Conservation (phyloP, 2,113 vertebrate species). For the Menura novaehollandiae region DNA sequence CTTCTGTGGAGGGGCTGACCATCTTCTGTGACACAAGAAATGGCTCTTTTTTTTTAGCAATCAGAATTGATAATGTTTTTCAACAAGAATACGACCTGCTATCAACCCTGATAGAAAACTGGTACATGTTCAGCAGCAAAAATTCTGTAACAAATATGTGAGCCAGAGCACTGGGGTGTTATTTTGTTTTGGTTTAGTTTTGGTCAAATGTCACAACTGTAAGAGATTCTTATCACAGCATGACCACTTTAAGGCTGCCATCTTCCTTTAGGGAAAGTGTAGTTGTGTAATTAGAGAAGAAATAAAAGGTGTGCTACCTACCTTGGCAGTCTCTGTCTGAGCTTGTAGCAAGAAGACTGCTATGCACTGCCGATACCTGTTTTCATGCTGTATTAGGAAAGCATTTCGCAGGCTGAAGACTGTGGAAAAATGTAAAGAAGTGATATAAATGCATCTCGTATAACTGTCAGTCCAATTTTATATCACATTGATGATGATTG, state of each 20-base stretch:
- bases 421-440: constrained; percentile 27
- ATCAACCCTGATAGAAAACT: background rate
- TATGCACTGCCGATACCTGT: constrained; percentile 84
- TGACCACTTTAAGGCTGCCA: background rate
- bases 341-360: constrained; percentile 87
- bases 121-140: background rate
- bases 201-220: background rate
- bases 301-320: constrained; percentile 8
- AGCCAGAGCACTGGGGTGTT: background rate
- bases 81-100: background rate
- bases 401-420: constrained; percentile 82
- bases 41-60: background rate
- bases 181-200: background rate
- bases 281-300: background rate
- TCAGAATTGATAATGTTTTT: background rate
- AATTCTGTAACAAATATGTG: background rate
- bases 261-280: background rate
- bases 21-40: background rate
- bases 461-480: background rate
- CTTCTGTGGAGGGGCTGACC: background rate
- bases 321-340: constrained; percentile 80
- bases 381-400: constrained; percentile 89
- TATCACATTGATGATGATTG: background rate
- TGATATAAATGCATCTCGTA: background rate
- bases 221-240: background rate